phyloP scores from a whole-genome alignment of 2,888 invertebrate species.

The Drosophila tanythrix region DNA sequence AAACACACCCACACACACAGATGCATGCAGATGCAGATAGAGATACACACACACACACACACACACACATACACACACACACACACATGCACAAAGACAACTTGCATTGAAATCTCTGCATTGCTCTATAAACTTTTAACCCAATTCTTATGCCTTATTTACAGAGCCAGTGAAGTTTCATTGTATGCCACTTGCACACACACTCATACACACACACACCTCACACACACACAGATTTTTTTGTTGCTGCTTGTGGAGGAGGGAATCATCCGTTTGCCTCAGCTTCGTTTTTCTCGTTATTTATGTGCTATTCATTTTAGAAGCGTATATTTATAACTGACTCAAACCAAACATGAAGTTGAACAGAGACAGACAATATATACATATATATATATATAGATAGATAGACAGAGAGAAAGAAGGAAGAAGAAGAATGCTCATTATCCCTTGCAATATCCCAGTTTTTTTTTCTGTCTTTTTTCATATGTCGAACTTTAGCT shows the following conservation, averaged over 20 bases:
- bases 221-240: background rate
- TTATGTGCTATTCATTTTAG: conserved; percentile 54
- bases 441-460: background rate
- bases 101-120: conserved; percentile 71
- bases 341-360: conserved; percentile 6
- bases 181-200: conserved; percentile 55
- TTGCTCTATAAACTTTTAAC: conserved; percentile 83
- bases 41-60: conserved; percentile 6
- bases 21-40: background rate
- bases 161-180: conserved; percentile 72
- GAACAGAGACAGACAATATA: background rate
- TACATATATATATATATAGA: background rate
- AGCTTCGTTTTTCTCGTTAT: conserved; percentile 45
- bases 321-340: conserved; percentile 49
- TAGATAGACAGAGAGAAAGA: background rate
- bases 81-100: conserved; percentile 3
- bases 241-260: conserved; percentile 9
- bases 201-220: conserved; percentile 11
- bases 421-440: background rate
- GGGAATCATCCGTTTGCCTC: conserved; percentile 38
- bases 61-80: background rate
- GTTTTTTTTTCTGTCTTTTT: background rate
- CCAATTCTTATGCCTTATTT: conserved; percentile 82
- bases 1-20: conserved; percentile 27
- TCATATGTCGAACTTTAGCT: background rate